These are phyloP conservation scores for Dendrocincla fuliginosa DNA, from an alignment of 2,797 vertebrate species.

Conservation along the genomic window DNA sequence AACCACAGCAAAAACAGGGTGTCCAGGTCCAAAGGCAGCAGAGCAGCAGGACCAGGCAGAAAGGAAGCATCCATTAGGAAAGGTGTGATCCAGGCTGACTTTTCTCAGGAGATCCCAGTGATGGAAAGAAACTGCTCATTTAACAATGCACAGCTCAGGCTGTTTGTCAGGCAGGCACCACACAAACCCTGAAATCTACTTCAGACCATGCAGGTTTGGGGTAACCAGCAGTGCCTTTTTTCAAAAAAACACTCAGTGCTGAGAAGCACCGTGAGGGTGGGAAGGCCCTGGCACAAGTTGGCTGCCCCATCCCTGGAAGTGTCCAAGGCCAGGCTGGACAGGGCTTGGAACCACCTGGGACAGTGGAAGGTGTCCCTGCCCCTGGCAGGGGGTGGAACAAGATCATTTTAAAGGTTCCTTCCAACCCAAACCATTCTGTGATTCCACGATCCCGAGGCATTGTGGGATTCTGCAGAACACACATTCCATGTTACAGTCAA, in stretches of 20 bases:
- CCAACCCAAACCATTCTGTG: background rate
- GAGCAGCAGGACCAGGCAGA: background rate
- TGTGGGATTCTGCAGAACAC: background rate
- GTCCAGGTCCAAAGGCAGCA: background rate
- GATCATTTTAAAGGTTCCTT: background rate
- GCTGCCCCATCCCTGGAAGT: background rate
- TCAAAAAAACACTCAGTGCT: background rate
- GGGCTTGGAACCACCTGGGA: background rate
- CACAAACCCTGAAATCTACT: background rate
- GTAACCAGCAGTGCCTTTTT: background rate
- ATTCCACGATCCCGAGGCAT: background rate
- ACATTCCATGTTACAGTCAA: background rate
- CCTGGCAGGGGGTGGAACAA: fast-evolving
- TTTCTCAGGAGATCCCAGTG: background rate
- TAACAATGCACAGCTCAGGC: background rate
- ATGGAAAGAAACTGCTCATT: background rate
- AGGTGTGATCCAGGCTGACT: background rate
- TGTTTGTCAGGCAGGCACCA: background rate
- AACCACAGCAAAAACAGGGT: background rate
- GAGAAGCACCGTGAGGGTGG: background rate
- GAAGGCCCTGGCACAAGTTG: background rate
- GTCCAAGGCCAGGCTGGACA: fast-evolving
- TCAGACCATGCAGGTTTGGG: background rate
- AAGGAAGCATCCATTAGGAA: background rate
- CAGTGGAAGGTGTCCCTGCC: background rate